These are phyloP conservation scores for Ptychadena robeensis DNA, from an alignment of 2,797 vertebrate species.

Conservation along the genomic window DNA sequence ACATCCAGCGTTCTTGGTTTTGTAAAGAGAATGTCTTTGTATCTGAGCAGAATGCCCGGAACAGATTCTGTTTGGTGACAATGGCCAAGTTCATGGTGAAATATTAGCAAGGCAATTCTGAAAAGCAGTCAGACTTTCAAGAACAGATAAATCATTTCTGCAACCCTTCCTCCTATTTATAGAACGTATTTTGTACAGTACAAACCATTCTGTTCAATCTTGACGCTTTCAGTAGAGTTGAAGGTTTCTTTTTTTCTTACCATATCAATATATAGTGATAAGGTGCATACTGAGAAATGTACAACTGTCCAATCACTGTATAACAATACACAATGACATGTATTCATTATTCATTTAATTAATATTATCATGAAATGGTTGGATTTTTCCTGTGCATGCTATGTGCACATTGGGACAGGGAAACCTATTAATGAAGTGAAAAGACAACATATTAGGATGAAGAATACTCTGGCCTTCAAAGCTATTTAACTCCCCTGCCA, in stretches of 20 bases:
- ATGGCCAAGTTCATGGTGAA: slow-evolving; percentile 18
- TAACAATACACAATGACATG: background rate
- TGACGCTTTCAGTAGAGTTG: background rate
- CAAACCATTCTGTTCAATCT: background rate
- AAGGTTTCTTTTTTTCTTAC: background rate
- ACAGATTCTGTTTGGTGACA: slow-evolving; percentile 11
- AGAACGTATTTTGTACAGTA: background rate
- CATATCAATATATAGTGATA: background rate
- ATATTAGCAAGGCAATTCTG: slow-evolving; percentile 26
- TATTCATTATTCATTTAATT: background rate
- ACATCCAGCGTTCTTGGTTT: slow-evolving; percentile 26
- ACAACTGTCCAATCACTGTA: background rate
- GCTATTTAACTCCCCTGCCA: no score
- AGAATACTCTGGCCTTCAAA: background rate
- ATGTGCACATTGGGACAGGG: background rate
- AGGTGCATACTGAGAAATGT: background rate
- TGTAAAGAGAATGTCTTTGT: slow-evolving; percentile 15
- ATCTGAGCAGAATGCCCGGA: slow-evolving; percentile 12
- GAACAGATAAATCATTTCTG: background rate
- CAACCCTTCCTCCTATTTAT: background rate
- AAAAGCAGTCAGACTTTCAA: slow-evolving; percentile 22
- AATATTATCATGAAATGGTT: background rate
- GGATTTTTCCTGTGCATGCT: background rate
- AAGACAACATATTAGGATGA: background rate
- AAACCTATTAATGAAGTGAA: no score